Evolutionary conservation across 2,888 invertebrate species (phyloP).

Genomic region (Acronicta alni): DNA sequence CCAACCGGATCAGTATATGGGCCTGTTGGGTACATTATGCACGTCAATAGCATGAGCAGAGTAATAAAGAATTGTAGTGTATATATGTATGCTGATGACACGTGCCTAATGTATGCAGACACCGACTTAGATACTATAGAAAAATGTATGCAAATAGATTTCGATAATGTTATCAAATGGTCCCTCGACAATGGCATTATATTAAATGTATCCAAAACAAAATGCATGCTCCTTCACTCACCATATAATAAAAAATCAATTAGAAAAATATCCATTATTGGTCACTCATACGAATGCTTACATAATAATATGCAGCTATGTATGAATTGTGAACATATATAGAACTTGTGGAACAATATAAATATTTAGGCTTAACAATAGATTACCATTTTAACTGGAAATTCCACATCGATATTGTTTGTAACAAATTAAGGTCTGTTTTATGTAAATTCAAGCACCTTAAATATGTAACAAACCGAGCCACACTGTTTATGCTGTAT

Average conservation of each 20-base stretch:
- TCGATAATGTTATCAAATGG: conserved; percentile 5
- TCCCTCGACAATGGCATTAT: conserved; percentile 8
- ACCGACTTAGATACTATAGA: not conserved
- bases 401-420: too few species aligned
- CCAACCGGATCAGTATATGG: conserved; percentile 1
- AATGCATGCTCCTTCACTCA: conserved; percentile 5
- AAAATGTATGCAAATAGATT: conserved; percentile 1
- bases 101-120: not conserved
- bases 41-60: conserved; percentile 1
- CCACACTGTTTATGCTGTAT: conserved; percentile 1
- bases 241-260: conserved; percentile 3
- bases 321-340: conserved; percentile 2
- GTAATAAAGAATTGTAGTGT: not conserved
- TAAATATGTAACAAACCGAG: not conserved
- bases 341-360: not conserved
- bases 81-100: conserved; percentile 3
- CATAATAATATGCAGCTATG: not conserved
- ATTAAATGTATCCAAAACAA: conserved; percentile 5
- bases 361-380: not conserved
- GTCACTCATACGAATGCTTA: not conserved
- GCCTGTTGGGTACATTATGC: conserved; percentile 1
- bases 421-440: not conserved
- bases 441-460: conserved; percentile 1
- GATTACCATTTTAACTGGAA: too few species aligned
- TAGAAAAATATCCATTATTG: not conserved